Evolutionary conservation across 2,797 vertebrate genomes (phyloP).

Genomic region (Rhabdomys pumilio): DNA sequence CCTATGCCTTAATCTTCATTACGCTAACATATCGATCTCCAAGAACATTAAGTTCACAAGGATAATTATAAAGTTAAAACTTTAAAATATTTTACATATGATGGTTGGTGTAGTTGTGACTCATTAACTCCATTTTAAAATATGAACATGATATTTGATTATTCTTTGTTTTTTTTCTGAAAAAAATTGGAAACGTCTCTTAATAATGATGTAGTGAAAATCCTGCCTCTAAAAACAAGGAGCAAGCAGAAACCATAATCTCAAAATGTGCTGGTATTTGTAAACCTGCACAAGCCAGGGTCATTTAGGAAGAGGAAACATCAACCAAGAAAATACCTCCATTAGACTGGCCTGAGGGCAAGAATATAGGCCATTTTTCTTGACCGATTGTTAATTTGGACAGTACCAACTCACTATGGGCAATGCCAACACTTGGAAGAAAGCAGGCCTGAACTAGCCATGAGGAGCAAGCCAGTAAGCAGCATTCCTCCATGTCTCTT

Average conservation of each 20-base stretch:
- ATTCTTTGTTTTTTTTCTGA: background rate
- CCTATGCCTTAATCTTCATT: background rate
- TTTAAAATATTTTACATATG: background rate
- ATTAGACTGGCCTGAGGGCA: background rate
- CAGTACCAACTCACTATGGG: background rate
- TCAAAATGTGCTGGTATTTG: background rate
- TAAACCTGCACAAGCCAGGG: too few relatives aligned
- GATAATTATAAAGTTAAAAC: background rate
- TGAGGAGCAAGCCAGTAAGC: background rate
- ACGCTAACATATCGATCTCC: background rate
- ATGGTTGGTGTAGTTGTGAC: background rate
- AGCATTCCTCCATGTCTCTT: background rate
- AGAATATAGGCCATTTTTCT: background rate
- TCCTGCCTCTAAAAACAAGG: constrained; percentile 24
- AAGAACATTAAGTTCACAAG: constrained; percentile 4
- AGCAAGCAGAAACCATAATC: background rate
- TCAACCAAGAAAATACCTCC: background rate
- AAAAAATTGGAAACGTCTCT: background rate
- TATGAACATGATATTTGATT: background rate
- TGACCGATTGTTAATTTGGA: too few relatives aligned
- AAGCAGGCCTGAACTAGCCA: background rate
- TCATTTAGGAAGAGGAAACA: background rate
- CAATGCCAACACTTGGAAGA: background rate
- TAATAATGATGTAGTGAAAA: background rate
- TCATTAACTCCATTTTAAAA: background rate